A percentile compares a stretch with the other conserved stretches of the same genome.
Conservation (phyloP, 1,140 invertebrate genomes). For the Centruroides sculpturatus region DNA sequence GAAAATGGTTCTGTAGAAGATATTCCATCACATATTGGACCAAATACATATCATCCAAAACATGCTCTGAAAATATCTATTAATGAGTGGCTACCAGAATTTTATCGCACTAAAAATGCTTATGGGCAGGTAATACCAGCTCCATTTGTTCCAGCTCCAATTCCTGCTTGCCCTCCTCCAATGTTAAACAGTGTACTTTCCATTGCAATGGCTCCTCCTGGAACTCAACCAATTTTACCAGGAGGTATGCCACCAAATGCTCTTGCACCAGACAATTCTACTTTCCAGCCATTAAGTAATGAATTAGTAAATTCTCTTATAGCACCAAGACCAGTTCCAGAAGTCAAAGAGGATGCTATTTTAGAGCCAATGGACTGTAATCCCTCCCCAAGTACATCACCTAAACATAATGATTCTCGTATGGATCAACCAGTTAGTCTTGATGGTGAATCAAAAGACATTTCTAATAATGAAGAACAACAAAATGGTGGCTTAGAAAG, state of each 20-base stretch:
- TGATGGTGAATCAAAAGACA: neutral
- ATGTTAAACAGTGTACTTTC: constrained; percentile 73
- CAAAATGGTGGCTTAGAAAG: neutral
- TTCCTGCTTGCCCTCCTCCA: constrained; percentile 55
- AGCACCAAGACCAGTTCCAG: neutral
- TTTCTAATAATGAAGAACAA: neutral
- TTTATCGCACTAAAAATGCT: constrained; percentile 56
- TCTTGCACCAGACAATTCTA: neutral
- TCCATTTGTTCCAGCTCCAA: constrained; percentile 53
- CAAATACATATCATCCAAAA: constrained; percentile 75
- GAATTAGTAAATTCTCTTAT: constrained; percentile 17
- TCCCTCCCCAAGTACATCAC: constrained; percentile 45
- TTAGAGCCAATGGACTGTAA: constrained; percentile 66
- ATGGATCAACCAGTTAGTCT: neutral
- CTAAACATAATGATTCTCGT: constrained; percentile 23
- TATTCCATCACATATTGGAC: constrained; percentile 55
- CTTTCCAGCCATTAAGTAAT: constrained; percentile 15
- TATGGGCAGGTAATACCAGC: constrained; percentile 34
- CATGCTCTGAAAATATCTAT: constrained; percentile 62
- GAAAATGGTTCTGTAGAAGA: constrained; percentile 65
- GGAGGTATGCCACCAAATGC: constrained; percentile 4
- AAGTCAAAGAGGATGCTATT: constrained; percentile 1
- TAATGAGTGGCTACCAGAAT: constrained; percentile 82
- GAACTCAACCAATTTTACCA: neutral
- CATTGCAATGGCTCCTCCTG: constrained; percentile 25